Conservation (phyloP, 2,113 vertebrate species). For the Eurypyga helias region DNA sequence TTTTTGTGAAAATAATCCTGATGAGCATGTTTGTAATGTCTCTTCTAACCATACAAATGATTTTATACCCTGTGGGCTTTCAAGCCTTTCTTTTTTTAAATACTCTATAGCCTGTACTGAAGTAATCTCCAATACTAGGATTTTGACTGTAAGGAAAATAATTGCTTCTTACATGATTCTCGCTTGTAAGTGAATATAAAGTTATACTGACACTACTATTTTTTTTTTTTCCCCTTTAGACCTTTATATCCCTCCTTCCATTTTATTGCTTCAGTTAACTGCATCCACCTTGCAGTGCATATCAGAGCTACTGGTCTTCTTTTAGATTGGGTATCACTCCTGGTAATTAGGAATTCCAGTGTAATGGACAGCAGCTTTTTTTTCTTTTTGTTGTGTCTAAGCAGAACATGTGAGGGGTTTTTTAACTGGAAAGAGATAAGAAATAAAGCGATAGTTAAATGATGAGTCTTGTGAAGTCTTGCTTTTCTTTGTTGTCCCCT, state of each 20-base stretch:
- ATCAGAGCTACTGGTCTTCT: not conserved
- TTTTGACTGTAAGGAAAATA: conserved; percentile 49
- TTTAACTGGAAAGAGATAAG: not conserved
- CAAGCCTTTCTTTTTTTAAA: conserved; percentile 29
- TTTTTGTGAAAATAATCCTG: conserved; percentile 33
- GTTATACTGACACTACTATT: not conserved
- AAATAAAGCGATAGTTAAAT: not conserved
- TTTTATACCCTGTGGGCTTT: not conserved
- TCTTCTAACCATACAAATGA: conserved; percentile 22
- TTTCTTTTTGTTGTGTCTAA: not conserved
- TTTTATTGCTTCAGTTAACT: not conserved
- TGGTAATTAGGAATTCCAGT: not conserved
- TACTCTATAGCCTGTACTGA: not conserved
- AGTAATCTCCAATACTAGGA: conserved; percentile 31
- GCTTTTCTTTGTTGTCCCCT: not conserved
- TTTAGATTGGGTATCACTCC: not conserved
- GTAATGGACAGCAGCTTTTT: not conserved
- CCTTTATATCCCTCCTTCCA: not conserved
- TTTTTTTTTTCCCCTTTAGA: not conserved
- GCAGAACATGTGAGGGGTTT: not conserved
- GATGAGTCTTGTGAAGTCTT: not conserved
- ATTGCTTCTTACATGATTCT: conserved; percentile 47
- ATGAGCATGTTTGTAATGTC: conserved; percentile 15
- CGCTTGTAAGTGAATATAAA: conserved; percentile 28
- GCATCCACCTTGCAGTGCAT: not conserved